Percentiles rank a stretch among this genome's conserved stretches.
These are phyloP conservation scores for Acropora tenuis DNA, from an alignment of 64 coral and sea anemone genomes.

Conservation along the genomic window DNA sequence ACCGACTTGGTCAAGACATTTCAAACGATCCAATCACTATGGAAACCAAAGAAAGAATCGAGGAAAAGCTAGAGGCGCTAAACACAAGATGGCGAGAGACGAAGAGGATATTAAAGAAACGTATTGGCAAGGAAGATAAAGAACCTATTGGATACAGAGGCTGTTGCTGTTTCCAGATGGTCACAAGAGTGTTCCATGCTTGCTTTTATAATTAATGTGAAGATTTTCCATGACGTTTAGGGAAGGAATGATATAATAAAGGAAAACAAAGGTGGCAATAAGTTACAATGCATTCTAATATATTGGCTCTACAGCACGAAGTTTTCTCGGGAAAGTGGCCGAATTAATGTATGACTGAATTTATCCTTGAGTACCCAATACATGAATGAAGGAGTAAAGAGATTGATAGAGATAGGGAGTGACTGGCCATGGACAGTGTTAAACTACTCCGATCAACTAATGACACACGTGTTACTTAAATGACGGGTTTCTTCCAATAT, in stretches of 20 bases:
- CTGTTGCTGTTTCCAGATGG: slow-evolving; percentile 28
- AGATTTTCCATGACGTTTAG: too few relatives aligned
- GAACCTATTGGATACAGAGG: not conserved
- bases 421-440: too few relatives aligned
- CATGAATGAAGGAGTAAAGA: too few relatives aligned
- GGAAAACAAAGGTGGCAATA: not conserved
- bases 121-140: not conserved
- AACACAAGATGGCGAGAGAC: slow-evolving; percentile 45
- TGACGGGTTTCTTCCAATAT: too few relatives aligned
- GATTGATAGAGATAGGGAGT: too few relatives aligned
- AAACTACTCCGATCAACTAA: too few relatives aligned
- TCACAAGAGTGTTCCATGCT: slow-evolving; percentile 30
- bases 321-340: too few relatives aligned
- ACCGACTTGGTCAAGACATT: slow-evolving; percentile 56
- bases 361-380: too few relatives aligned
- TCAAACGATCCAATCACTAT: not conserved
- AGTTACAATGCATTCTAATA: too few relatives aligned
- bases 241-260: not conserved
- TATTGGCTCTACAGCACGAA: too few relatives aligned
- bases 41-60: not conserved
- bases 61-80: slow-evolving; percentile 26
- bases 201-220: slow-evolving; percentile 15
- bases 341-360: too few relatives aligned
- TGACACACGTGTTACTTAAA: too few relatives aligned
- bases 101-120: slow-evolving; percentile 13